Base-by-base conservation (phyloP, 2,797 vertebrate species). In the Typhlichthys subterraneus region DNA sequence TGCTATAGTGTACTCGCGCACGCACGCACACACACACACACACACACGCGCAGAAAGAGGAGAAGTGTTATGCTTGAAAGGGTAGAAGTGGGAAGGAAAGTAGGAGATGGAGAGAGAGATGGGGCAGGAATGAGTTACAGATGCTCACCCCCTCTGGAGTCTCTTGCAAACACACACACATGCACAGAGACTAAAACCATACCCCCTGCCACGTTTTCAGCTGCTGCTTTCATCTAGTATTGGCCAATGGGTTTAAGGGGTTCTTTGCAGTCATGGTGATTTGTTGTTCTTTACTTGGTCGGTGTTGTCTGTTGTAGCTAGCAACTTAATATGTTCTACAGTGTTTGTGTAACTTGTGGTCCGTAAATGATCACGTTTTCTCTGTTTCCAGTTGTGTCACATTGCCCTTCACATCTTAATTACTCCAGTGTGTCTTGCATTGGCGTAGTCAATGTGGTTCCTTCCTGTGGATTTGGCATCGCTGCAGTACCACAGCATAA, bases 51-150 rank as follows among this genome's bases (percentile, higher is more conserved):
- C 14, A 50, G 38, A 63, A 31, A 11, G 57, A 64, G 12, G 50
- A 15, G 62, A 62, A 59, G 12, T 19, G 42, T 12, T 15, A 14
- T 6, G 66, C 51, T 65, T 68, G 13, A 64, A 47, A 45, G 14
- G 52, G 45, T 54, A 49, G 50, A 61, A n/a, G 31, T 31, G 31
- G 31, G 19, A 54, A 63, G n/a, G 9, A 62, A 65, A 46, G 33
- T 42, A 46, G 38, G 51, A 68, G 71, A 77, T 72, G 57, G 56
- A 77, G 68, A 67, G 56, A 54, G 68, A 67, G 69, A 57, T 75
- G 64, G 63, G 65, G 53, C 73, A 66, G 63, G 73, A 78, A 75
- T 13, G 45, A 80, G 74, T 77, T 79, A 63, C 80, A 84, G 76
- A 83, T 79, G 81, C 61, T 73, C 0, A 1, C 61, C 70, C 72